Conservation (phyloP, 2,888 invertebrate genomes). For the Nephrocerus scutellatus region DNA sequence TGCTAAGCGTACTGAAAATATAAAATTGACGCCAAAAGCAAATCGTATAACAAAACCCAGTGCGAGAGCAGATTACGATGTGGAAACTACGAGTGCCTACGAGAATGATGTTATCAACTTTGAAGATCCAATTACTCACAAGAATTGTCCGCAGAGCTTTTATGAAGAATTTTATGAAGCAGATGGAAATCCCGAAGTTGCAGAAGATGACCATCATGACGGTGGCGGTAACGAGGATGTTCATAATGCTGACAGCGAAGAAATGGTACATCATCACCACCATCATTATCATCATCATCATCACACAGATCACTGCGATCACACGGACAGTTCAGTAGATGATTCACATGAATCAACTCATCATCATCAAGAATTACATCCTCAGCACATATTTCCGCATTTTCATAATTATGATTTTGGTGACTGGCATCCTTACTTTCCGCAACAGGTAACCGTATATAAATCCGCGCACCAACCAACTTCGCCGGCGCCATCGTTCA, state of each 20-base stretch:
- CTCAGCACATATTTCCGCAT: too few species aligned
- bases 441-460: too few species aligned
- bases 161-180: slow-evolving; percentile 28
- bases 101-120: slow-evolving; percentile 31
- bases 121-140: slow-evolving; percentile 35
- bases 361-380: too few species aligned
- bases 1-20: too few species aligned
- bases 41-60: slow-evolving; percentile 1
- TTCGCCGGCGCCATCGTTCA: slow-evolving; percentile 13
- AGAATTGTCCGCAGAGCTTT: slow-evolving; percentile 39
- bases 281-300: slow-evolving; percentile 9
- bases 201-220: too few species aligned
- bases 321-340: background rate
- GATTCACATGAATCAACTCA: too few species aligned
- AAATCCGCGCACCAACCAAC: slow-evolving; percentile 16
- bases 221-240: too few species aligned
- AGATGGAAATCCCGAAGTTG: slow-evolving; percentile 8
- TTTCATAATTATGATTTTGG: too few species aligned
- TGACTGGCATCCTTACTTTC: too few species aligned
- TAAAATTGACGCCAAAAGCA: too few species aligned
- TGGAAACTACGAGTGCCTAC: background rate
- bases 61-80: too few species aligned
- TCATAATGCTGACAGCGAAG: too few species aligned
- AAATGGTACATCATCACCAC: background rate
- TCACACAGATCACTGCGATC: background rate